Evolutionary conservation across 2,888 invertebrate species (phyloP), one percentile per base, ranked within the genome.

Genomic region (Stegana nigrithorax): DNA sequence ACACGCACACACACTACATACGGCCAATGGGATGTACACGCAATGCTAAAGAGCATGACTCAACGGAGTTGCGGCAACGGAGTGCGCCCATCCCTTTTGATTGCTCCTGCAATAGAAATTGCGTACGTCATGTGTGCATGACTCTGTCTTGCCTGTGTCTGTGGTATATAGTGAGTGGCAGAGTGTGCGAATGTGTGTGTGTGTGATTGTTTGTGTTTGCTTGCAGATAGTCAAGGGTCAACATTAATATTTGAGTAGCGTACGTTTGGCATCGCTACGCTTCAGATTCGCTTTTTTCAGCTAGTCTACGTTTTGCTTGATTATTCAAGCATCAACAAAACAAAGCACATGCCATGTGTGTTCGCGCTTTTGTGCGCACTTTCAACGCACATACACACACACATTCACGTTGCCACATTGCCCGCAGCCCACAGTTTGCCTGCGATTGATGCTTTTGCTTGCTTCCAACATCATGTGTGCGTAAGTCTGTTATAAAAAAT

Each of bases 201-300:
- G 29, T 14, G 2, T 19, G n/a, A n/a, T n/a, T n/a, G n/a, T n/a
- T n/a, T n/a, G n/a, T n/a, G n/a, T n/a, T n/a, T n/a, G n/a, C n/a
- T n/a, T n/a, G n/a, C n/a, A n/a, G n/a, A n/a, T n/a, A 17, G 65
- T 56, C 63, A 60, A 66, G 78, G 75, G 78, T 75, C 78, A 73
- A 72, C 80, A 76, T 76, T 76, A 79, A 76, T 76, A 76, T 76
- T 79, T 76, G 72, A 71, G 67, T 69, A 79, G 72, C 80, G 80
- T 78, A 71, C 23, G 50, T 7, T 50, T 27, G 27, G 14, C 29
- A 8, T 29, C 17, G 14, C 44, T 32, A 12, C n/a, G 8, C n/a
- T 32, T 32, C n/a, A 12, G 32, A 10, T 17, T 17, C 4, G 67
- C 57, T 60, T 44, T 5, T 58, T 23, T n/a, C n/a, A n/a, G n/a